A percentile compares a stretch with the other conserved stretches of the same genome.
These are phyloP conservation scores for Cheilosia urbana DNA, from an alignment of 2,888 invertebrate genomes.

Conservation along the genomic window DNA sequence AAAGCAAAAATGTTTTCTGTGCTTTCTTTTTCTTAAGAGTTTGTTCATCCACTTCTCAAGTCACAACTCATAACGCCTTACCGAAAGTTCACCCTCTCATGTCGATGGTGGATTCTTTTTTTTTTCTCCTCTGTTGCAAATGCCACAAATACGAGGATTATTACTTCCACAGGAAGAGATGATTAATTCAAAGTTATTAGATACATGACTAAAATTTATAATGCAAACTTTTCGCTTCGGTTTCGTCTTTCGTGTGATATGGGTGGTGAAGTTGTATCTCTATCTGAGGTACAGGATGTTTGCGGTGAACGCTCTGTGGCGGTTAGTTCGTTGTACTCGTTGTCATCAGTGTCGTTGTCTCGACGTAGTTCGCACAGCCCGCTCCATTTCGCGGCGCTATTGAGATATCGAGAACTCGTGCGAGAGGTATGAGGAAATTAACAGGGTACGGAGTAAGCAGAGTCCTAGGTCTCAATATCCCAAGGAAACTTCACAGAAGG, in stretches of 20 bases:
- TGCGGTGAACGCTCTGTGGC: conserved; percentile 31
- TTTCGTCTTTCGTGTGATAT: conserved; percentile 26
- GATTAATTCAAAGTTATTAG: conserved; percentile 84
- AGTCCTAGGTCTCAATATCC: conserved; percentile 57
- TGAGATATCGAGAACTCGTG: conserved; percentile 71
- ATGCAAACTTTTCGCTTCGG: conserved; percentile 76
- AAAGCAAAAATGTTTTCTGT: conserved; percentile 5
- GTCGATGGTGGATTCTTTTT: conserved; percentile 24
- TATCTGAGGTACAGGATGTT: conserved; percentile 40
- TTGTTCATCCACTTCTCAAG: background rate
- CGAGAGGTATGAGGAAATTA: conserved; percentile 69
- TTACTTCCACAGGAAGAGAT: conserved; percentile 82
- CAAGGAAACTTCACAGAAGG: conserved; percentile 61
- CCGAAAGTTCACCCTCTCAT: conserved; percentile 2
- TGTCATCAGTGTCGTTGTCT: conserved; percentile 47
- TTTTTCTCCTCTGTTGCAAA: conserved; percentile 38
- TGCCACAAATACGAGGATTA: conserved; percentile 77
- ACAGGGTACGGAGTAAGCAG: conserved; percentile 44
- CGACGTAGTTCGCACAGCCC: conserved; percentile 33
- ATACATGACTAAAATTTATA: conserved; percentile 84
- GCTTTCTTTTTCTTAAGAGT: background rate
- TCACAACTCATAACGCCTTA: background rate
- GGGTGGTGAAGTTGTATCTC: conserved; percentile 35
- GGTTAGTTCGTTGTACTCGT: conserved; percentile 61
- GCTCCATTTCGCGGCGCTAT: conserved; percentile 46